Conservation (phyloP, 2,113 vertebrate genomes). For the Pogonocichla stellata region DNA sequence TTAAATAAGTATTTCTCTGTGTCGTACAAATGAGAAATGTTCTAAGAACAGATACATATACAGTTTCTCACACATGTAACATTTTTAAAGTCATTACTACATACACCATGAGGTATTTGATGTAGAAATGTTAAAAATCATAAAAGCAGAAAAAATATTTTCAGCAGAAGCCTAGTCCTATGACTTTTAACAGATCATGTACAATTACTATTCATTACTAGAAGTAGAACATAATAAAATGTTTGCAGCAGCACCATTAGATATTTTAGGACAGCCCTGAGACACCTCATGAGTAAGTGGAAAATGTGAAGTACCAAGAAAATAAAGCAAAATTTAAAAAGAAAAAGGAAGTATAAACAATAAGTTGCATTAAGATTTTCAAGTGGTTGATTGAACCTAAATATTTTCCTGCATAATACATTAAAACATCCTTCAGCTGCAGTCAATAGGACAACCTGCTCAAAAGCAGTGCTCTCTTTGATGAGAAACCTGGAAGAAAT, state of each 20-base stretch:
- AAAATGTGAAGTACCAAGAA: background rate
- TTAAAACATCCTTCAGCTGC: background rate
- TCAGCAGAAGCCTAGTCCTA: background rate
- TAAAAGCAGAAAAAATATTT: background rate
- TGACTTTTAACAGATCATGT: background rate
- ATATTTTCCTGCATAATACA: background rate
- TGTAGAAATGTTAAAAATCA: background rate
- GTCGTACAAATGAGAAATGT: background rate
- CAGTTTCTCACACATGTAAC: background rate
- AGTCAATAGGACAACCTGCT: background rate
- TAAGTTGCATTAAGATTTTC: background rate
- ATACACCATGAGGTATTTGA: background rate
- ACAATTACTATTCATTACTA: background rate
- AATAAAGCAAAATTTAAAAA: background rate
- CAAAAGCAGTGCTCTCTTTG: background rate
- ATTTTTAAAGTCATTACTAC: background rate
- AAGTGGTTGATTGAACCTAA: background rate
- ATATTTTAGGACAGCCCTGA: background rate
- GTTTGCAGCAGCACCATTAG: background rate
- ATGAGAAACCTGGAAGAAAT: background rate
- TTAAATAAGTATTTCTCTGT: background rate
- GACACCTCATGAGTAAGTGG: background rate
- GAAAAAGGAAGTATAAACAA: background rate
- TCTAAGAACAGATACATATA: background rate
- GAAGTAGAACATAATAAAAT: background rate